Conservation (phyloP, 2,113 vertebrate species). For the Phalacrocorax pelagicus region DNA sequence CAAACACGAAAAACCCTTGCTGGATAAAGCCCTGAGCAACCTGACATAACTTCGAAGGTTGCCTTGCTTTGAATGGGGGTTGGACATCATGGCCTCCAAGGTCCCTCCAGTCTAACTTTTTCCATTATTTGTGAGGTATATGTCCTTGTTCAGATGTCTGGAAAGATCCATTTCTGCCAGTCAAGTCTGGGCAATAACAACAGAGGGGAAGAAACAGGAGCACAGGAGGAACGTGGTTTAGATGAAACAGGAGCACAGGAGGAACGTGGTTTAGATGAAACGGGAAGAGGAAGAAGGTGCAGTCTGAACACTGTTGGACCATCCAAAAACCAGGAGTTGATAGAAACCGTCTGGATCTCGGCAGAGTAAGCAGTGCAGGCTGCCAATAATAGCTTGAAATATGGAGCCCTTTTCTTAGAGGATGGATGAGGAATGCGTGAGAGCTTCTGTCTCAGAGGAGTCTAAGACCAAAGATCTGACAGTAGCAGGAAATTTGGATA, state of each 20-base stretch:
- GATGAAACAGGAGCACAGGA: neutral
- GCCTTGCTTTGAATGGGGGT: neutral
- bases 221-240: neutral
- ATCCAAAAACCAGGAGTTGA: neutral
- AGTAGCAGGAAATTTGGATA: neutral
- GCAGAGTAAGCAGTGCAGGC: neutral
- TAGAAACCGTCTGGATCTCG: neutral
- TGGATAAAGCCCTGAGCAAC: neutral
- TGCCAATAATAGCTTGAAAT: neutral
- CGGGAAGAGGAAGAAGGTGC: neutral
- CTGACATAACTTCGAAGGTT: neutral
- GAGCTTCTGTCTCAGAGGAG: neutral
- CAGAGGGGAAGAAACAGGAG: neutral
- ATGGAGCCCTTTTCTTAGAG: neutral
- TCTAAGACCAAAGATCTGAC: neutral
- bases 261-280: neutral
- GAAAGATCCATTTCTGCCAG: neutral
- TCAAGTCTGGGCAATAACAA: neutral
- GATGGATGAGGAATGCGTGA: rapidly evolving
- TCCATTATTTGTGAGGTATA: neutral
- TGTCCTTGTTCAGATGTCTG: neutral
- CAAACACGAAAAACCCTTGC: neutral
- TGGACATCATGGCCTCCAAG: neutral
- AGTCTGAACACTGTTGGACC: neutral
- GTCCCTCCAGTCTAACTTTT: neutral